Evolutionary conservation across 2,113 vertebrate species (phyloP), one percentile per base, ranked within the genome.

Genomic region (Engraulis encrasicolus): DNA sequence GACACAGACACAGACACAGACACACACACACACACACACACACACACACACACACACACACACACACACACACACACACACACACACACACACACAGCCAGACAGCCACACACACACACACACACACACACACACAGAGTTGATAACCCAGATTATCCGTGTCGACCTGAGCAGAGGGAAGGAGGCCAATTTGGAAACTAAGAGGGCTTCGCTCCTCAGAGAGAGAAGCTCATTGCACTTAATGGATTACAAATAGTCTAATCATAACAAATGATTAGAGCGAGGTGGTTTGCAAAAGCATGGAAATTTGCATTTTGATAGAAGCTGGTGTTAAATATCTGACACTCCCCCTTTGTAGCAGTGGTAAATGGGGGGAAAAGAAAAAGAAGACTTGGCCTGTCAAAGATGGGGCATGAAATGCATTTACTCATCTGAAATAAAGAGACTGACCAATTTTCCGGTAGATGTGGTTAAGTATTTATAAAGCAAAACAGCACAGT

Each of bases 171-270:
- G 66, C 27, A 74, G 1, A 27, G 31, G 15, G 66, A 31, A 66
- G 58, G 58, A 66, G 58, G 58, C 58, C 58, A 66, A 74, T 74
- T 74, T 74, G 66, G 66, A 74, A 74, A 74, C 61, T 71, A 27
- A n/a, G 61, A 71, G 61, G 61, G 14, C 66, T 74, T 36, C 66
- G 4, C 66, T 74, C 66, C 5, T 74, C 31, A 1, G 4, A 74
- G 27, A 74, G 27, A 74, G 66, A 2, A 74, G 27, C 66, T 74
- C 66, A 74, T 74, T 74, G 66, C 7, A 74, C 66, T 74, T 74
- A 74, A 74, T 74, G 66, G 66, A 74, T 74, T 74, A 74, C 31
- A 74, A 74, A 74, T 74, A 74, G 66, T 34, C 66, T 74, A 74
- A 74, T 74, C 23, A 74, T 74, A 74, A 74, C 66, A 74, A 74